Evolutionary conservation across 2,113 vertebrate species (phyloP).

Genomic region (Tachycineta bicolor): DNA sequence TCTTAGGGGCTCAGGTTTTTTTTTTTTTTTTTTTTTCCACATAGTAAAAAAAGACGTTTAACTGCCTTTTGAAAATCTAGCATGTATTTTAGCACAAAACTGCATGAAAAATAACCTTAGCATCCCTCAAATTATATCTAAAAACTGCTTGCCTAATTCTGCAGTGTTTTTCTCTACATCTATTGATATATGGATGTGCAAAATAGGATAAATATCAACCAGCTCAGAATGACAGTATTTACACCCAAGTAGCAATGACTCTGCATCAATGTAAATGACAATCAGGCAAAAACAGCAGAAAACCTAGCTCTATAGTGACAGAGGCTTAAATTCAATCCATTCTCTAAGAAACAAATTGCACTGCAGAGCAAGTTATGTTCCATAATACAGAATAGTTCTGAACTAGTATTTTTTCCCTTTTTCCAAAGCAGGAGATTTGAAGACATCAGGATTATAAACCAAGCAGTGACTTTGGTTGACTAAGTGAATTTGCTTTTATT

Average conservation of each 20-base stretch:
- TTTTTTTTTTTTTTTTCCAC: background rate
- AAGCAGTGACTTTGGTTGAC: background rate
- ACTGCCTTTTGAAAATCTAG: background rate
- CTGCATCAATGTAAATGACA: conserved; percentile 2
- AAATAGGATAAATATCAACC: background rate
- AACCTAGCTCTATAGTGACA: background rate
- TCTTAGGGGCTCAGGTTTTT: background rate
- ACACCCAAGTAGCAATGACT: background rate
- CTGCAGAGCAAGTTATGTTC: background rate
- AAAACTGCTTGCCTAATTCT: background rate
- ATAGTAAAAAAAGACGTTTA: background rate
- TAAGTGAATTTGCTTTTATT: background rate
- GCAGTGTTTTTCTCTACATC: background rate
- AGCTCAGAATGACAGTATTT: background rate
- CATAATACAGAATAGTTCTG: background rate
- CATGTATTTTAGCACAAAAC: background rate
- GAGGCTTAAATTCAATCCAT: background rate
- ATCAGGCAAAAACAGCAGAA: background rate
- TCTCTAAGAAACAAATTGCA: background rate
- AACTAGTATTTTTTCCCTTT: background rate
- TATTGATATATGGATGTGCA: background rate
- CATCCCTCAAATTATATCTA: background rate
- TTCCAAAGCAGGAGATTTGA: background rate
- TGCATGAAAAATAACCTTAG: background rate
- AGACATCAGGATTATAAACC: background rate